Base-by-base conservation (phyloP, 1,140 invertebrate genomes). In the Drosophila hydei region DNA sequence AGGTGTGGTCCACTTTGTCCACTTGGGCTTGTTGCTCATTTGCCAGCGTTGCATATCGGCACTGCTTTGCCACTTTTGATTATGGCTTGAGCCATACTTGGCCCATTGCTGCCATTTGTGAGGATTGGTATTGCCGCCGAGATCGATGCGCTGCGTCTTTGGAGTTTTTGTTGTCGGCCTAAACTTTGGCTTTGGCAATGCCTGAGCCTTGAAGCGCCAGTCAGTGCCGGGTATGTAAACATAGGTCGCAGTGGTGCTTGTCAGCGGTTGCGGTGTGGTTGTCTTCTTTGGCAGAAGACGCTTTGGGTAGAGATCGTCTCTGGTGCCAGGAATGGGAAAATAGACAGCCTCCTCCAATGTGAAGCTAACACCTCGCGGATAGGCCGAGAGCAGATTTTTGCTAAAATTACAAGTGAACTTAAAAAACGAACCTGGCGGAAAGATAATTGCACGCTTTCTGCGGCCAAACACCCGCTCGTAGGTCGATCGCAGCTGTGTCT, bases 171-270 rank as follows among this genome's bases (percentile, higher is more conserved):
- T 48, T 12, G 9, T 19, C 1, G 33, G 50, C 11, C 79, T 56
- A 42, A 43, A 51, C 19, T 83, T 89, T 3, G 79, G 74, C 19
- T 84, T 89, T 11, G 79, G 56, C 18, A 90, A 51, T 1, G 76
- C 67, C 60, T 90, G 75, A 0, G 75, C 89, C 36, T 90, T 90
- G 25, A 79, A 89, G n/a, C 79, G 72, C 71, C 81, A 87, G 50
- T 87, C 47, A 0, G 84, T 87, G 5, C 84, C 89, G 2, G 89
- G 80, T 61, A 91, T 90, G 45, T 78, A 79, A 3, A 88, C 69
- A 48, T 61, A 68, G 0, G 72, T 52, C 8, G 74, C 71, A 0
- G 65, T 6, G 3, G 63, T 52, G 27, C 56, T 63, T 25, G 72
- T 70, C 25, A 65, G 56, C 0, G 85, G 89, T 11, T 69, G 73